Conservation (phyloP, 2,113 vertebrate genomes). For the Microtus montanus region DNA sequence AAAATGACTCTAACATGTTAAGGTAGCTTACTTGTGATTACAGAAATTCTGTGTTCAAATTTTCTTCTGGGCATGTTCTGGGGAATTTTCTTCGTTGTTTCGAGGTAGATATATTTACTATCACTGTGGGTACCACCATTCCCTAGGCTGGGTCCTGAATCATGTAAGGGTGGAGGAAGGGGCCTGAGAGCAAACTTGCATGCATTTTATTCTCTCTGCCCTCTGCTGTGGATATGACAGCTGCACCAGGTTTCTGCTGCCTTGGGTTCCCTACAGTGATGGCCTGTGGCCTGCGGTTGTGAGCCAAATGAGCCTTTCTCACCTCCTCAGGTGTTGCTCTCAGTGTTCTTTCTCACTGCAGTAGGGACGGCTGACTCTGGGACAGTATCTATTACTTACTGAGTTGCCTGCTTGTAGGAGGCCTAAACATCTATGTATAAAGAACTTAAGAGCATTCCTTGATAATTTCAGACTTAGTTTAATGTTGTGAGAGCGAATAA, state of each 20-base stretch:
- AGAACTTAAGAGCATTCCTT: conserved; percentile 14
- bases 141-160: neutral
- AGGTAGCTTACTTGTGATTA: neutral
- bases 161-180: neutral
- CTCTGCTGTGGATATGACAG: neutral
- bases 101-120: neutral
- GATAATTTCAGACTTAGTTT: conserved; percentile 4
- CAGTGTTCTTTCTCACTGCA: neutral
- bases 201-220: neutral
- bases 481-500: neutral
- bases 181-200: neutral
- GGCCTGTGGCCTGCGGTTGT: neutral
- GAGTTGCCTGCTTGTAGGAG: neutral
- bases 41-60: neutral
- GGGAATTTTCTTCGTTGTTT: neutral
- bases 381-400: neutral
- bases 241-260: neutral
- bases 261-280: neutral
- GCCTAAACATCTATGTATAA: neutral
- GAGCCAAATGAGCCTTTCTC: neutral
- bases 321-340: neutral
- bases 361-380: neutral
- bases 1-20: neutral
- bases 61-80: neutral
- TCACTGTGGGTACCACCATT: neutral